phyloP scores from a whole-genome alignment of 92 coral and sea anemone species.

The Paragorgia papillata region DNA sequence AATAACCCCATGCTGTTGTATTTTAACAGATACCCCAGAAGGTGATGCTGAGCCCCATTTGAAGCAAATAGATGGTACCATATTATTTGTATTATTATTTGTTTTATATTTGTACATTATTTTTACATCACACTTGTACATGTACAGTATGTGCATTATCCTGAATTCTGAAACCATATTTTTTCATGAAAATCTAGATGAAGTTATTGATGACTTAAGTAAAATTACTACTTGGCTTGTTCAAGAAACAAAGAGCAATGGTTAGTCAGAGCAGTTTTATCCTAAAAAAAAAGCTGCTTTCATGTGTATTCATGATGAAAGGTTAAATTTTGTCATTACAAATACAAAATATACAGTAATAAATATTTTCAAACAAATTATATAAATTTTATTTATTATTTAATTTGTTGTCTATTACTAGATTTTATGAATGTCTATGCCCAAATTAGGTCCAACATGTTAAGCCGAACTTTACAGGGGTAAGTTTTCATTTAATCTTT shows the following conservation, averaged over 20 bases:
- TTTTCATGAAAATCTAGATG: too few relatives aligned
- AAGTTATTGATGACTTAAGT: conserved; percentile 87
- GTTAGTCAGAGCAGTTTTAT: conserved; percentile 10
- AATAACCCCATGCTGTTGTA: too few relatives aligned
- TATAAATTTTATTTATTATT: not conserved
- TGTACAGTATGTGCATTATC: too few relatives aligned
- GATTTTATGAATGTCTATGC: conserved; percentile 99
- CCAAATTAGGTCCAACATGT: conserved; percentile 88
- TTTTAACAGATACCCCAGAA: conserved; percentile 18
- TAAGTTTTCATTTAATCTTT: conserved; percentile 42
- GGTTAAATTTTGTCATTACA: too few relatives aligned
- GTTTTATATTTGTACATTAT: not conserved
- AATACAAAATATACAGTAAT: too few relatives aligned
- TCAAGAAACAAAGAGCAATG: conserved; percentile 74
- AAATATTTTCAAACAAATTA: not conserved
- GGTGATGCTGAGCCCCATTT: conserved; percentile 31
- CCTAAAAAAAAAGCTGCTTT: too few relatives aligned
- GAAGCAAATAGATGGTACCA: conserved; percentile 29
- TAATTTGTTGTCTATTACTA: conserved; percentile 1
- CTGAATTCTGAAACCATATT: too few relatives aligned
- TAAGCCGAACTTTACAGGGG: conserved; percentile 87
- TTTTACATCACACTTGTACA: too few relatives aligned
- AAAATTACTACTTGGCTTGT: conserved; percentile 91
- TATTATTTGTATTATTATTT: not conserved
- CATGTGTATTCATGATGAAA: too few relatives aligned